A percentile compares a stretch with the other conserved stretches of the same genome.
phyloP scores from a whole-genome alignment of 2,888 invertebrate genomes.

The Alviniconcha strummeri region DNA sequence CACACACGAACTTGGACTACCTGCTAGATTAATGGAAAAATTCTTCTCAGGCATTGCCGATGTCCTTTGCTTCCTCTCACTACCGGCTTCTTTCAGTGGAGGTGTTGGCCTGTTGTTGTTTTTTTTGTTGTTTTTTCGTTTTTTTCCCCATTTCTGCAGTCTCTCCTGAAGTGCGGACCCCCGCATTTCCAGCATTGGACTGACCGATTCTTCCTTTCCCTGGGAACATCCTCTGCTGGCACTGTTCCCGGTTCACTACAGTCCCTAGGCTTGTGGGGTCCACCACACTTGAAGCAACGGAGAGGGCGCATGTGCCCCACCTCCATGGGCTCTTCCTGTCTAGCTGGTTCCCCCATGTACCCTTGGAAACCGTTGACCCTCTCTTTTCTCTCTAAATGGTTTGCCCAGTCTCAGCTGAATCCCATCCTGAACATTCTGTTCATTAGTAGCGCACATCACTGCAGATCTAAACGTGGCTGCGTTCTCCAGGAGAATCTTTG shows the following conservation, averaged over 20 bases:
- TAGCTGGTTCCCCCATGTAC: not conserved
- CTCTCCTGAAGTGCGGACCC: not conserved
- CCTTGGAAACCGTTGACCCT: too few relatives aligned
- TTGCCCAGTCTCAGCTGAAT: not conserved
- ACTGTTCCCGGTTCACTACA: too few relatives aligned
- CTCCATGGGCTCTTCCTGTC: not conserved
- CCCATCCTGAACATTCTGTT: not conserved
- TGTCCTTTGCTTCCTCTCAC: not conserved
- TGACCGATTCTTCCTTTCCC: too few relatives aligned
- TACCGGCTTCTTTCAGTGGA: not conserved
- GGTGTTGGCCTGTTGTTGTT: too few relatives aligned
- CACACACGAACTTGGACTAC: slow-evolving; percentile 4
- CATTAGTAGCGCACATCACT: not conserved
- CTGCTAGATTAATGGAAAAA: not conserved
- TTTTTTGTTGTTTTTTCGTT: too few relatives aligned
- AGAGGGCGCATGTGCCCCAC: not conserved
- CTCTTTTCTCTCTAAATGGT: not conserved
- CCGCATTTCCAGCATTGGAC: too few relatives aligned
- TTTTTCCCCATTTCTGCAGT: not conserved
- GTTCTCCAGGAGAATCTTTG: not conserved
- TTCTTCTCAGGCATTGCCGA: too few relatives aligned
- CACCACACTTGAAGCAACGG: too few relatives aligned
- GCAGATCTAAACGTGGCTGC: too few relatives aligned
- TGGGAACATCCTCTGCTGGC: too few relatives aligned
- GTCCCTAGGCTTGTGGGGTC: too few relatives aligned